These are phyloP conservation scores for Saccostrea cuccullata DNA, from an alignment of 1,140 invertebrate species.

Conservation along the genomic window DNA sequence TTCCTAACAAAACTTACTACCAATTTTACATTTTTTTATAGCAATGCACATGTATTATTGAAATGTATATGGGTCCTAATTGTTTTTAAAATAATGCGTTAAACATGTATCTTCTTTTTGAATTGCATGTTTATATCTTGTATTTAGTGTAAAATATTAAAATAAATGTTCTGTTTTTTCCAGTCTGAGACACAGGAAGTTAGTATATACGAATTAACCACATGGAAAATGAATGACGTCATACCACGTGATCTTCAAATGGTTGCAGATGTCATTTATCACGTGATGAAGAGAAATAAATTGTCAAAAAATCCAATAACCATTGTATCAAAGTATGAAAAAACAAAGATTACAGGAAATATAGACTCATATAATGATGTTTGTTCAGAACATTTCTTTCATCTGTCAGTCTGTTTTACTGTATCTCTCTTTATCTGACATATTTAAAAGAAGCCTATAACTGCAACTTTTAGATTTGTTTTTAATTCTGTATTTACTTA, in stretches of 20 bases:
- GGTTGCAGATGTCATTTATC: background rate
- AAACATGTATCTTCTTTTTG: background rate
- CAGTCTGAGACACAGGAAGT: background rate
- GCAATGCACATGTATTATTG: too few relatives aligned
- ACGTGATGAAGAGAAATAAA: background rate
- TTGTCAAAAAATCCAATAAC: background rate
- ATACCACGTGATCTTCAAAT: slow-evolving; percentile 14
- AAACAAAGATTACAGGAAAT: background rate
- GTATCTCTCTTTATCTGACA: background rate
- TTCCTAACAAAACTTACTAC: too few relatives aligned
- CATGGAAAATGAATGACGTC: background rate
- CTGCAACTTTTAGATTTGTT: background rate
- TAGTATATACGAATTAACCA: background rate
- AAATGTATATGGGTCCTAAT: too few relatives aligned
- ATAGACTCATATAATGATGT: background rate
- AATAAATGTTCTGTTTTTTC: background rate
- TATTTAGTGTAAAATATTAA: background rate
- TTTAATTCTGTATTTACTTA: background rate
- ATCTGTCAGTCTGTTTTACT: background rate
- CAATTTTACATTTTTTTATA: too few relatives aligned
- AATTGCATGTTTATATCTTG: background rate
- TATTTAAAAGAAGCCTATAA: background rate
- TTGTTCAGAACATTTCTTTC: background rate
- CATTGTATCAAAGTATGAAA: slow-evolving; percentile 5
- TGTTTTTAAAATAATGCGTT: too few relatives aligned